Conservation (phyloP, 2,797 vertebrate species). For the Euthynnus affinis region DNA sequence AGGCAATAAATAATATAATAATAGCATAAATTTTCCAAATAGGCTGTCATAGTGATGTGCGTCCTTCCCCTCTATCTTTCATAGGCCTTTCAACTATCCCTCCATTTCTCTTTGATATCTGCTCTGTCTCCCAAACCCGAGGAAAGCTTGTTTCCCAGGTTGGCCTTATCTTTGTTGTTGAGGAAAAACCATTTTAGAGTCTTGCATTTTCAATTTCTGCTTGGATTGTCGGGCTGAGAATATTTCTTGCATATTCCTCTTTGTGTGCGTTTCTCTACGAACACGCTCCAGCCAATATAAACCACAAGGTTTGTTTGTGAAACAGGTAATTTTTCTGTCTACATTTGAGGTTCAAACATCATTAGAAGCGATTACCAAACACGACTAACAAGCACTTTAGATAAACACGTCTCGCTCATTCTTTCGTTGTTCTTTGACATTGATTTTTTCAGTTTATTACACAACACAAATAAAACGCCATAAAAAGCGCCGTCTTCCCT, state of each 20-base stretch:
- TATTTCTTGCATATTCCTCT: constrained; percentile 28
- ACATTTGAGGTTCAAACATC: constrained; percentile 9
- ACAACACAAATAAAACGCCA: constrained; percentile 8
- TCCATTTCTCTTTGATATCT: constrained; percentile 58
- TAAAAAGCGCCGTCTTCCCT: background rate
- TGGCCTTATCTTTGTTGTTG: constrained; percentile 55
- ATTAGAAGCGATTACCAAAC: constrained; percentile 8
- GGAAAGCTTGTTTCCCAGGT: constrained; percentile 45
- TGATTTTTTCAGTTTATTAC: constrained; percentile 15
- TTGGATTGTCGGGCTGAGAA: constrained; percentile 16
- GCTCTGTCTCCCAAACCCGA: constrained; percentile 30
- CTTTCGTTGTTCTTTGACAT: no score
- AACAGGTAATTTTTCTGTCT: background rate
- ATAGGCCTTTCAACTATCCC: constrained; percentile 41
- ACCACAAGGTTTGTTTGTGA: constrained; percentile 4
- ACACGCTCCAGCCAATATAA: constrained; percentile 19
- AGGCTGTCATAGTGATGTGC: constrained; percentile 53
- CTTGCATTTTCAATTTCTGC: constrained; percentile 62
- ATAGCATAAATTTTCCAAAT: constrained; percentile 69
- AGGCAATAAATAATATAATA: constrained; percentile 1
- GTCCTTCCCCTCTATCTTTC: constrained; percentile 49
- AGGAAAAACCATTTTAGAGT: constrained; percentile 56
- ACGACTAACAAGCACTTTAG: constrained; percentile 14
- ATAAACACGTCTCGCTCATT: background rate
- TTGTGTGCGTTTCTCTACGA: constrained; percentile 20